Evolutionary conservation across 2,113 vertebrate genomes (phyloP).

Genomic region (Budorcas taxicolor): DNA sequence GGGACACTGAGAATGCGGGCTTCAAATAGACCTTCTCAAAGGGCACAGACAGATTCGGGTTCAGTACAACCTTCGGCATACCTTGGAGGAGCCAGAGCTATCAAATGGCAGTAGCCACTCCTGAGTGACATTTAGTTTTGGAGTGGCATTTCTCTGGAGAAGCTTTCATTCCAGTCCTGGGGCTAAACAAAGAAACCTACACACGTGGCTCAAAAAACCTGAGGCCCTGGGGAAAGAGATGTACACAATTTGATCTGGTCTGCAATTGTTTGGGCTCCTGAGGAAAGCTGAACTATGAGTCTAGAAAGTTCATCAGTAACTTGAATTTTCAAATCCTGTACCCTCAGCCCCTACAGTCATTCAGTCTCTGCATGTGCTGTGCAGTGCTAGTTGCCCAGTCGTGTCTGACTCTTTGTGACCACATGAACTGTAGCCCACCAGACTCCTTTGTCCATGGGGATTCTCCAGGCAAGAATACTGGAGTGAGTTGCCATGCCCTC

Average conservation of each 20-base stretch:
- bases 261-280: not conserved
- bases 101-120: slow-evolving; percentile 47
- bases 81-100: slow-evolving; percentile 34
- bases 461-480: not conserved
- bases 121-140: slow-evolving; percentile 52
- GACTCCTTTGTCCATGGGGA: not conserved
- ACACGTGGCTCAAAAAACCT: not conserved
- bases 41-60: slow-evolving; percentile 38
- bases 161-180: not conserved
- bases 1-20: not conserved
- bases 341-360: not conserved
- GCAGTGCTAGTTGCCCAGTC: not conserved
- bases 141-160: slow-evolving; percentile 19
- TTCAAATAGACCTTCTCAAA: slow-evolving; percentile 64
- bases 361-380: not conserved
- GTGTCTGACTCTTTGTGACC: not conserved
- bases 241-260: not conserved
- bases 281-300: slow-evolving; percentile 12
- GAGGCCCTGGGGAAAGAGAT: not conserved
- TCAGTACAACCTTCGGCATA: slow-evolving; percentile 21
- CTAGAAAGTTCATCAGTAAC: not conserved
- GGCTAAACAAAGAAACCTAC: not conserved
- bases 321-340: not conserved
- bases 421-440: not conserved
- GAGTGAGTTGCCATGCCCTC: not conserved